Percentiles rank a stretch among this genome's conserved stretches.
These are phyloP conservation scores for Nannoperca obscura DNA, from an alignment of 2,797 vertebrate species.

Conservation along the genomic window DNA sequence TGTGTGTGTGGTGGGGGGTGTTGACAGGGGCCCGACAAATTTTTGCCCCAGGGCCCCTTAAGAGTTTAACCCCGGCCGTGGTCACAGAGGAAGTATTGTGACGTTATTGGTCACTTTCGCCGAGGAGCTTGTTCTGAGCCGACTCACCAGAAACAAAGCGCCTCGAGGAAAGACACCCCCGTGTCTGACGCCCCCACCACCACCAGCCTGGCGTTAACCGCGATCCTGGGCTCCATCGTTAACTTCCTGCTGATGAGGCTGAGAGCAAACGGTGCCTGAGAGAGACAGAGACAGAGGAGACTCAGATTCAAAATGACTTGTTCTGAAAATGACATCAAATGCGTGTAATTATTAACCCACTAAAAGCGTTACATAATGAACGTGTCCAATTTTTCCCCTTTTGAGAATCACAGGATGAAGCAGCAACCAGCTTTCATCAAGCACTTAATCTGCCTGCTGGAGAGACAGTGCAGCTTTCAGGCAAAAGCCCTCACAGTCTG, in stretches of 20 bases:
- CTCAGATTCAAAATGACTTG: too few species aligned
- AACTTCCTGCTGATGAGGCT: conserved; percentile 92
- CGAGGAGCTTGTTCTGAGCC: too few species aligned
- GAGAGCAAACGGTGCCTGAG: conserved; percentile 88
- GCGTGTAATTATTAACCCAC: conserved; percentile 44
- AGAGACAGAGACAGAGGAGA: conserved; percentile 34
- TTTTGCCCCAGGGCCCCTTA: conserved; percentile 24
- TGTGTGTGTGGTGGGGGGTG: not conserved
- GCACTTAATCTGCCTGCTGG: conserved; percentile 51
- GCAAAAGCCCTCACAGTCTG: not conserved
- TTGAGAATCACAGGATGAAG: conserved; percentile 22
- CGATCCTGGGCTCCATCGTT: conserved; percentile 89
- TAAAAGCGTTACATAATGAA: conserved; percentile 65
- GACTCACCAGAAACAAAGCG: conserved; percentile 81
- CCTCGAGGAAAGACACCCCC: conserved; percentile 92
- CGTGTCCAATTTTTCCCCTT: conserved; percentile 15
- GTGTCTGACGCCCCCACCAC: conserved; percentile 94
- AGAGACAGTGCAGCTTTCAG: conserved; percentile 21
- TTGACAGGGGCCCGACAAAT: conserved; percentile 22
- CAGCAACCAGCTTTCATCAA: conserved; percentile 32
- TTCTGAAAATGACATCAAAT: conserved; percentile 41
- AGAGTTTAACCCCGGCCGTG: conserved; percentile 25
- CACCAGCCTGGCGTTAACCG: conserved; percentile 90
- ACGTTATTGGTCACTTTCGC: conserved; percentile 6
- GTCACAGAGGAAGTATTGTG: conserved; percentile 4